phyloP scores from a whole-genome alignment of 2,888 invertebrate species.

The Rhabditophanes sp. region DNA sequence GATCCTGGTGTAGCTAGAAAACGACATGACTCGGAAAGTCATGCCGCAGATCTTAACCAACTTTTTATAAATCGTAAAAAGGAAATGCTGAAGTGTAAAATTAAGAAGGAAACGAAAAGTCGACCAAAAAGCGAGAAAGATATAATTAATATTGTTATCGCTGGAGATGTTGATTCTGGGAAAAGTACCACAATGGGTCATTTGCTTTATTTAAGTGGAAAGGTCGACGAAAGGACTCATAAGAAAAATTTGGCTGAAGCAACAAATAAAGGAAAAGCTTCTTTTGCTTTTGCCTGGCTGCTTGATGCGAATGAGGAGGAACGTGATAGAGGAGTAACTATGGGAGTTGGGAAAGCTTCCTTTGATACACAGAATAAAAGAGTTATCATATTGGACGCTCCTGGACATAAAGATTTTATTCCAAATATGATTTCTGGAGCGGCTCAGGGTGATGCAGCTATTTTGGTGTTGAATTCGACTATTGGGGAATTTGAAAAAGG shows the following conservation, averaged over 20 bases:
- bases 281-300: constrained; percentile 79
- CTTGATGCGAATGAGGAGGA: constrained; percentile 96
- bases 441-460: constrained; percentile 88
- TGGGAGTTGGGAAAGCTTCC: constrained; percentile 70
- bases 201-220: constrained; percentile 56
- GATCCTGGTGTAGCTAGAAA: too few species aligned
- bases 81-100: neutral
- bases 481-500: constrained; percentile 96
- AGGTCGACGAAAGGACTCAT: constrained; percentile 69
- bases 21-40: too few species aligned
- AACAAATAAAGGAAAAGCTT: constrained; percentile 86
- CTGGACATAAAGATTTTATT: constrained; percentile 96
- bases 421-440: constrained; percentile 95
- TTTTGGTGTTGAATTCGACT: constrained; percentile 80
- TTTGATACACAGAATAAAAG: constrained; percentile 30
- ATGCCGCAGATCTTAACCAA: too few species aligned
- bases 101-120: neutral
- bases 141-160: constrained; percentile 40
- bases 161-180: constrained; percentile 86
- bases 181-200: constrained; percentile 95
- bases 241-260: constrained; percentile 96
- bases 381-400: constrained; percentile 68
- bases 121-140: constrained; percentile 15
- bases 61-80: too few species aligned
- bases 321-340: constrained; percentile 71